Base-by-base conservation (phyloP, 92 coral and sea anemone genomes). In the Parazoanthus swiftii region DNA sequence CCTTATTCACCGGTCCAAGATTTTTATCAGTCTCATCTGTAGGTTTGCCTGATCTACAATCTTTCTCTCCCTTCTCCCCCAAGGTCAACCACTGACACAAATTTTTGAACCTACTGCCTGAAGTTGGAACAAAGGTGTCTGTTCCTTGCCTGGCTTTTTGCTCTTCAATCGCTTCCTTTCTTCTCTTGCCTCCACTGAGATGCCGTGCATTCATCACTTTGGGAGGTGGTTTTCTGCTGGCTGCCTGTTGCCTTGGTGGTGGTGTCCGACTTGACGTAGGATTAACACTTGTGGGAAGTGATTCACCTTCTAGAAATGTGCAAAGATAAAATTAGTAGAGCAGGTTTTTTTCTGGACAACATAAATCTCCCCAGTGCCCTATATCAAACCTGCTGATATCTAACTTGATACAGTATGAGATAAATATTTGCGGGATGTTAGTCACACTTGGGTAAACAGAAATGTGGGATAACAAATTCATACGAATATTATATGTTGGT, bases 211-310 rank as follows among this genome's bases (percentile, higher is more conserved):
- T 94, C 89, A 90, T 85, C 2, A 93, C 96, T 76, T 89, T 93
- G 14, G 97, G 95, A 58, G 94, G 87, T 1, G 94, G 94, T 66
- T 91, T 91, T 81, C 93, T 92, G 20, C 81, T 76, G 50, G 91
- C 65, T 48, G 25, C 79, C 44, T 38, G 78, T 23, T 25, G 67
- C 75, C 93, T 89, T 29, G 88, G 65, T 20, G 88, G 65, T 20
- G 79, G 91, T 59, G 85, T 94, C 77, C 93, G 85, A 73, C 98
- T 97, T 70, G 94, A 89, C 11, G 98, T 92, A 37, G 99, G 99
- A 37, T 95, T 95, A 10, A 96, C 94, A 9, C 85, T 39, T 2
- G 94, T 92, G 6, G 99, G 99, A 10, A 97, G 88, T 25, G 99
- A 88, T 85, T 91, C 90, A 33, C 99, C 99, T 59, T 86, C 99